Conservation (phyloP, 2,113 vertebrate species). For the Ameiurus melas region DNA sequence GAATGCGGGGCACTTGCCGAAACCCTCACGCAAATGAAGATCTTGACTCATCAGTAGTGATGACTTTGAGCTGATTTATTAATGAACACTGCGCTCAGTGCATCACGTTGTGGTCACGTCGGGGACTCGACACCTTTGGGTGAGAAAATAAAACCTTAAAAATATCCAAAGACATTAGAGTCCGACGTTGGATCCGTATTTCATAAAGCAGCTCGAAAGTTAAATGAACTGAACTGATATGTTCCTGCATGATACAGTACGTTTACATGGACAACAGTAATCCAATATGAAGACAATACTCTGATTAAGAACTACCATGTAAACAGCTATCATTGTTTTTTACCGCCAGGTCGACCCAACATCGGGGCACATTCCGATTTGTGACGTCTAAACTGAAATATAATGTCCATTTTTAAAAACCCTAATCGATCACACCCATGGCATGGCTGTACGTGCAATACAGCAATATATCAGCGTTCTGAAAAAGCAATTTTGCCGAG, state of each 20-base stretch:
- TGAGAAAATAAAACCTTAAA: background rate
- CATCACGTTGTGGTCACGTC: slow-evolving; percentile 19
- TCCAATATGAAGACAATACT: no score
- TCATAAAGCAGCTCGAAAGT: background rate
- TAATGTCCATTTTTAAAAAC: slow-evolving; percentile 10
- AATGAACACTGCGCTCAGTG: background rate
- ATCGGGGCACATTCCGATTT: background rate
- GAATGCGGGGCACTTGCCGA: slow-evolving; percentile 27
- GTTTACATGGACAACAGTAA: no score
- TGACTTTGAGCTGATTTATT: slow-evolving; percentile 26
- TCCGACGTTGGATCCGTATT: no score
- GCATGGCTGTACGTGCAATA: background rate
- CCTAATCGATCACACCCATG: slow-evolving; percentile 4
- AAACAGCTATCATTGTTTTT: background rate
- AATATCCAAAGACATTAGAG: background rate
- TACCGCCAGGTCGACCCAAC: background rate
- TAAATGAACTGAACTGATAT: background rate
- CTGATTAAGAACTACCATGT: no score
- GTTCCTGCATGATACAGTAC: no score
- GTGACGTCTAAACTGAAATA: background rate
- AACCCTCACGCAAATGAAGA: slow-evolving; percentile 33
- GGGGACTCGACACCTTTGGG: slow-evolving; percentile 10
- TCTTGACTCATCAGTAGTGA: slow-evolving; percentile 35
- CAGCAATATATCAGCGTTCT: slow-evolving; percentile 7
- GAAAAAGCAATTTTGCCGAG: slow-evolving; percentile 13